Percentiles rank a stretch among this genome's conserved stretches.
These are phyloP conservation scores for Pungitius pungitius DNA, from an alignment of 2,113 vertebrate species.

Conservation along the genomic window DNA sequence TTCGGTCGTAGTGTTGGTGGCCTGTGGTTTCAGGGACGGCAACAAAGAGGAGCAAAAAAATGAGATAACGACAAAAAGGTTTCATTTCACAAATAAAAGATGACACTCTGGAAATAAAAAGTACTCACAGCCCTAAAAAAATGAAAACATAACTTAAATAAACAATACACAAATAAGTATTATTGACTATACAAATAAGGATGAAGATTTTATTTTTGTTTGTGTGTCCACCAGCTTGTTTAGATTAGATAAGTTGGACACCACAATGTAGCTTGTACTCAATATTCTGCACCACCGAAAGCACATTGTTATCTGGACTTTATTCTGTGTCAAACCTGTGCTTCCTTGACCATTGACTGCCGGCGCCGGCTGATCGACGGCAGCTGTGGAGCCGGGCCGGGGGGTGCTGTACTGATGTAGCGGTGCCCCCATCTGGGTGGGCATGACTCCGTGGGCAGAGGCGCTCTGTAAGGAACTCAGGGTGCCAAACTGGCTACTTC, in stretches of 20 bases:
- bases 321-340: slow-evolving; percentile 62
- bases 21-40: slow-evolving; percentile 43
- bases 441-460: slow-evolving; percentile 56
- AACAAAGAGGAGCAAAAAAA: not conserved
- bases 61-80: not conserved
- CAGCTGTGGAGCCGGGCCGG: slow-evolving; percentile 57
- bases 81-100: not conserved
- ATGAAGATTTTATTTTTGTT: not conserved
- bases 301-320: not conserved
- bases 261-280: not conserved
- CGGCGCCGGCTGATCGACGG: slow-evolving; percentile 51
- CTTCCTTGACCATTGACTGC: slow-evolving; percentile 77
- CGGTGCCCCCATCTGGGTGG: slow-evolving; percentile 76
- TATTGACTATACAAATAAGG: not conserved
- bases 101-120: not conserved
- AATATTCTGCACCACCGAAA: not conserved
- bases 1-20: slow-evolving; percentile 69
- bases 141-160: not conserved
- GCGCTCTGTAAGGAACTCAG: slow-evolving; percentile 82
- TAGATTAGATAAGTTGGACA: not conserved
- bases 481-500: slow-evolving; percentile 84
- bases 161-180: not conserved
- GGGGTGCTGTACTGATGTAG: slow-evolving; percentile 74
- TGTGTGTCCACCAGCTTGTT: not conserved
- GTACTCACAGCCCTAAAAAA: not conserved